These are phyloP conservation scores for Microctenopoma stevenorrisi DNA, from an alignment of 2,797 vertebrate species.

Conservation along the genomic window DNA sequence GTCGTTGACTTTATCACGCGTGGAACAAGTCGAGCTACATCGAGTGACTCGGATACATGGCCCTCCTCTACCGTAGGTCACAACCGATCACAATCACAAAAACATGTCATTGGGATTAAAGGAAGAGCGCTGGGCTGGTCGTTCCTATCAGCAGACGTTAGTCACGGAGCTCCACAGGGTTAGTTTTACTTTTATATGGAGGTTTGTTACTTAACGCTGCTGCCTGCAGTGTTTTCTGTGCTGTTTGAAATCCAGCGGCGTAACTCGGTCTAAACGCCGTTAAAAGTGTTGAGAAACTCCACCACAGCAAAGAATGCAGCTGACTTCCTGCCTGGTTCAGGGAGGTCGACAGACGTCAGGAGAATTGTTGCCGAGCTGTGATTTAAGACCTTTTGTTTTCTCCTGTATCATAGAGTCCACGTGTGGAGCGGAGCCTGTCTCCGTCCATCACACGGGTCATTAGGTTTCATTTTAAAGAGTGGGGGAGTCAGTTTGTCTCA, in stretches of 20 bases:
- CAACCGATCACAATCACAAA: too few species aligned
- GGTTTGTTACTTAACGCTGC: background rate
- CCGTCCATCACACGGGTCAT: conserved; percentile 12
- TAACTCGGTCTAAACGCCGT: background rate
- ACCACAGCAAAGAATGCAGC: conserved; percentile 37
- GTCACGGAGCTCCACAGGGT: too few species aligned
- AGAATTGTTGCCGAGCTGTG: conserved; percentile 23
- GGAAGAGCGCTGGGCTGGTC: too few species aligned
- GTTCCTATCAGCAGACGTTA: too few species aligned
- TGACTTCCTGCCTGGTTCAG: conserved; percentile 40
- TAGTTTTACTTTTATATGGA: background rate
- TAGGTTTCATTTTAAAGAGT: conserved; percentile 39
- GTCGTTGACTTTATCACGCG: too few species aligned
- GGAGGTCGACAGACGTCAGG: conserved; percentile 9
- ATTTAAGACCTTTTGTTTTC: conserved; percentile 56
- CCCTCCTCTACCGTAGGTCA: too few species aligned
- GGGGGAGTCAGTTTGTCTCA: conserved; percentile 26
- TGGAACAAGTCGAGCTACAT: too few species aligned
- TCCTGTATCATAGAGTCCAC: conserved; percentile 32
- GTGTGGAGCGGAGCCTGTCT: conserved; percentile 12
- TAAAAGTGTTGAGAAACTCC: conserved; percentile 25
- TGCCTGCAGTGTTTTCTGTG: too few species aligned
- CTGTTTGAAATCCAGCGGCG: background rate
- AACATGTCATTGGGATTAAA: too few species aligned
- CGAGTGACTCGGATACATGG: too few species aligned